These are phyloP conservation scores for Sinonovacula constricta DNA, from an alignment of 1,140 invertebrate genomes.

Conservation along the genomic window DNA sequence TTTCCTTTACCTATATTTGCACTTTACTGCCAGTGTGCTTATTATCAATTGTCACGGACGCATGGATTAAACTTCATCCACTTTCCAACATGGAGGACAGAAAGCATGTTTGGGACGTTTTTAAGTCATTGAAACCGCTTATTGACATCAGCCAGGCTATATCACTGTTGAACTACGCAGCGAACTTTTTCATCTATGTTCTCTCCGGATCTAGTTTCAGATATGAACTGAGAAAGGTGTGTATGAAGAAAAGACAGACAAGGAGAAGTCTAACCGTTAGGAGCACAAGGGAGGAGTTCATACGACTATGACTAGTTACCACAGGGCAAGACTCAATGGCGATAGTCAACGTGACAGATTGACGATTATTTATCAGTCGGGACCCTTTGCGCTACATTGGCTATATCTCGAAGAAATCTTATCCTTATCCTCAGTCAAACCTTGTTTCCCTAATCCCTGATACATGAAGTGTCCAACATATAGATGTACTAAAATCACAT, in stretches of 20 bases:
- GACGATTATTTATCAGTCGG: no score
- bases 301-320: slow-evolving; percentile 14
- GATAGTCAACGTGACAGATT: no score
- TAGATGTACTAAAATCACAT: no score
- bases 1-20: slow-evolving; percentile 69
- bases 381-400: no score
- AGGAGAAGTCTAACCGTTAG: slow-evolving; percentile 29
- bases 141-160: slow-evolving; percentile 57
- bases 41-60: slow-evolving; percentile 59
- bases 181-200: slow-evolving; percentile 75
- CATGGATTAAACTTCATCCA: slow-evolving; percentile 19
- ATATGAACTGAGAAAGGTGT: slow-evolving; percentile 65
- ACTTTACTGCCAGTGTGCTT: slow-evolving; percentile 67
- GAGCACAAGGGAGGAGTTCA: slow-evolving; percentile 28
- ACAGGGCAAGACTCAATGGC: no score
- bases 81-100: not conserved
- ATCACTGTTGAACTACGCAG: slow-evolving; percentile 69
- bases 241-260: slow-evolving; percentile 39
- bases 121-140: slow-evolving; percentile 54
- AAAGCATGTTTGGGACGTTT: not conserved
- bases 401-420: no score
- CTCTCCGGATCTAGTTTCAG: slow-evolving; percentile 70
- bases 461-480: no score
- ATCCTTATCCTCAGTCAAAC: no score
- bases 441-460: no score